Evolutionary conservation across 2,888 invertebrate genomes (phyloP).

Genomic region (Melanophora roralis): DNA sequence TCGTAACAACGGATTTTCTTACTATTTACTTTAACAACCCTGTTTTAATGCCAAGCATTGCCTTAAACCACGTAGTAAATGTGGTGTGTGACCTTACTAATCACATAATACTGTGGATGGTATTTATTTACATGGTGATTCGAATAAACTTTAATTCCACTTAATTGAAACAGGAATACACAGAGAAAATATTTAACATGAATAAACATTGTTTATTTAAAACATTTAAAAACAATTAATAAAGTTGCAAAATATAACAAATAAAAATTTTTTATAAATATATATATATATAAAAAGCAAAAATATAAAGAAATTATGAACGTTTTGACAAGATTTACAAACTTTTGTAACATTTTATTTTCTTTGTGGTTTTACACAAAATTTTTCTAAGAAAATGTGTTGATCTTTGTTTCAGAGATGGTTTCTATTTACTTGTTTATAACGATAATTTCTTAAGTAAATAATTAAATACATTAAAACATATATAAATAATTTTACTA

Average conservation of each 20-base stretch:
- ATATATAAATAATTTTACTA: conserved; percentile 74
- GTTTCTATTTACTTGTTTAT: neutral
- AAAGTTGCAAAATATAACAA: conserved; percentile 55
- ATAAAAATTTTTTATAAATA: no score
- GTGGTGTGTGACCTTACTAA: no score
- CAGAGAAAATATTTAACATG: neutral
- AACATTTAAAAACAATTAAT: conserved; percentile 54
- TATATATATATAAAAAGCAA: conserved; percentile 30
- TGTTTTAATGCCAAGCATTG: no score
- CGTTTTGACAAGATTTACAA: conserved; percentile 39
- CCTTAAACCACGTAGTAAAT: no score
- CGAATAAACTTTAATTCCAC: neutral
- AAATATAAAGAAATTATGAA: conserved; percentile 29
- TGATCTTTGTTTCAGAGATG: neutral
- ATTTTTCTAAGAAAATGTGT: conserved; percentile 15
- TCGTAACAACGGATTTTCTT: no score
- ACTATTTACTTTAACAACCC: no score
- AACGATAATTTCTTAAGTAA: conserved; percentile 21
- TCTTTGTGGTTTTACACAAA: neutral
- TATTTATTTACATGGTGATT: conserved; percentile 6
- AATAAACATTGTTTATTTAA: conserved; percentile 45
- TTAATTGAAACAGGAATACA: neutral
- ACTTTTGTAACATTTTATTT: neutral
- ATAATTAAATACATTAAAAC: conserved; percentile 46
- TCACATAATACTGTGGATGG: no score